Evolutionary conservation across 2,888 invertebrate genomes (phyloP), one percentile per base, ranked within the genome.

Genomic region (Chrysodeixis includens): DNA sequence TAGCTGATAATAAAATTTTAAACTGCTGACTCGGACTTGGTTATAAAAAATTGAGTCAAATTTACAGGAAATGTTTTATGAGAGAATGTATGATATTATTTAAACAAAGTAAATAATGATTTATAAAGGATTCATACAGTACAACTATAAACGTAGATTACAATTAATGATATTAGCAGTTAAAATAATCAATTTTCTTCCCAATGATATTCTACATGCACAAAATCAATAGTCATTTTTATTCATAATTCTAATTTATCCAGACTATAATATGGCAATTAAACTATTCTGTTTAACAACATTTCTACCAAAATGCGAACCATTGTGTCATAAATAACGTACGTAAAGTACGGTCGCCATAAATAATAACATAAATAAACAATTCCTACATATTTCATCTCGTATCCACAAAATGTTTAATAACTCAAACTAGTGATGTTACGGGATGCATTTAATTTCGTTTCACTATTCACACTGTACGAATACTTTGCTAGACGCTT

Each of bases 311-410:
- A 56, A 56, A 26, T 55, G 16, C 49, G 9, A 20, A 35, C 40
- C 14, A 7, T 20, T 20, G 10, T 40, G 2, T n/a, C 30, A 44
- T 54, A 57, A 54, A 71, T 44, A 54, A 71, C 26, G 14, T 35
- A 54, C 18, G 20, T 30, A 46, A 53, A 70, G 30, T 49, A 40
- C 26, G 10, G 46, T 49, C 9, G 10, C 46, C 46, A 49, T 49
- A 49, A 49, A 49, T 49, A 49, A 49, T 32, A 46, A 16, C 44
- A 66, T 56, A 60, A 49, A 53, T 53, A 52, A 51, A 65, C 12
- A 26, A 56, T 26, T 30, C 14, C 3, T 12, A 1, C 8, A 30
- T 57, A 54, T 30, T 66, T 66, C 32, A 53, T 46, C 18, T 1
- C 16, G 35, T 10, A 44, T 49, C 3, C 51, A 49, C 18, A 40